phyloP scores from a whole-genome alignment of 2,113 vertebrate species.

The Melozone crissalis region DNA sequence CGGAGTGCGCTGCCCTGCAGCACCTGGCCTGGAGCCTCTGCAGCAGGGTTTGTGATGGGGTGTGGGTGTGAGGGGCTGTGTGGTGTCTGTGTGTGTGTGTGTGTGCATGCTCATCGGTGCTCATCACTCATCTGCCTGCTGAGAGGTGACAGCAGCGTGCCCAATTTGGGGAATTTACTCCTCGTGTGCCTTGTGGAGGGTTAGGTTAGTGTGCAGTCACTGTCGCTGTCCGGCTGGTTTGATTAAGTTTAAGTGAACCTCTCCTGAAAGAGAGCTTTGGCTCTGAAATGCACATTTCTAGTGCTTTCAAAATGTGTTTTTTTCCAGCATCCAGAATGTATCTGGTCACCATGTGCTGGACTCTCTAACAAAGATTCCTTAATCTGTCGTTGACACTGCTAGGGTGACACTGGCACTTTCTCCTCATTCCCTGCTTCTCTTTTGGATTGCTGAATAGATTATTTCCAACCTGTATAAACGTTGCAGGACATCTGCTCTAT shows the following conservation, averaged over 20 bases:
- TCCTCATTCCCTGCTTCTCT: slow-evolving; percentile 45
- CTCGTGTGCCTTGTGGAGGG: not conserved
- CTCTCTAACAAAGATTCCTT: slow-evolving; percentile 52
- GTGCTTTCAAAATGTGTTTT: slow-evolving; percentile 14
- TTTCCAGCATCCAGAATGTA: not conserved
- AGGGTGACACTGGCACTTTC: slow-evolving; percentile 33
- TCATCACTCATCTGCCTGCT: not conserved
- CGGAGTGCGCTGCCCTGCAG: not conserved
- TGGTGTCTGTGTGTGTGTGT: accelerated
- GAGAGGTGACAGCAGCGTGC: not conserved
- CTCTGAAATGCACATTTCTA: slow-evolving; percentile 35
- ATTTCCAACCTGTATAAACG: slow-evolving; percentile 54
- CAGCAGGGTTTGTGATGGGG: not conserved
- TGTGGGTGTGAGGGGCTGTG: not conserved
- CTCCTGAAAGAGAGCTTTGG: not conserved
- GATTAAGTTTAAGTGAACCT: not conserved
- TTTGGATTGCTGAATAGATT: slow-evolving; percentile 55
- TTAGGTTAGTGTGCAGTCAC: not conserved
- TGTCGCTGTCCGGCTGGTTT: not conserved
- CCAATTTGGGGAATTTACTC: not conserved
- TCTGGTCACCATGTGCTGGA: not conserved
- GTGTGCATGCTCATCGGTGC: accelerated
- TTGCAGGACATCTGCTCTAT: slow-evolving; percentile 75
- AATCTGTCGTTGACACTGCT: slow-evolving; percentile 27
- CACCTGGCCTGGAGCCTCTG: slow-evolving; percentile 29